Conservation (phyloP, 2,113 vertebrate species). For the Rallus limicola region DNA sequence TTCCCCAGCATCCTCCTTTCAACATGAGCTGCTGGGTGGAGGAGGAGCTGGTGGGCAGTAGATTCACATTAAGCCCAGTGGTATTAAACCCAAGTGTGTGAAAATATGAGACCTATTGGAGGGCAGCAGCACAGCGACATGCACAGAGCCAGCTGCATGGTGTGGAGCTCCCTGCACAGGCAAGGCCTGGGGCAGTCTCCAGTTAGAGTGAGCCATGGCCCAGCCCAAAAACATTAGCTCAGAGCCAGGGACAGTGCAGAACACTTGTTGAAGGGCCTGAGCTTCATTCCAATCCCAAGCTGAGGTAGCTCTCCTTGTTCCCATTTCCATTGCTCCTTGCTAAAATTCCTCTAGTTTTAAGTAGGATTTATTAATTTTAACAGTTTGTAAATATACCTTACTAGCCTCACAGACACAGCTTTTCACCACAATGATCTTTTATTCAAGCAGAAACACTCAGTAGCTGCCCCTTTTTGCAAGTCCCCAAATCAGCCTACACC, state of each 20-base stretch:
- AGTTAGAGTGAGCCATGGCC: too few species aligned
- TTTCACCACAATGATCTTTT: not conserved
- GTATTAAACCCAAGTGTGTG: not conserved
- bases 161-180: accelerated
- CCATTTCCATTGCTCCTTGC: not conserved
- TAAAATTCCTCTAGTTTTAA: not conserved
- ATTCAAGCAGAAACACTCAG: not conserved
- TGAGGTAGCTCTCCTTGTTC: not conserved
- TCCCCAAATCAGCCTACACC: not conserved
- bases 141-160: too few species aligned
- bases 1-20: not conserved
- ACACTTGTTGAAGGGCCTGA: not conserved
- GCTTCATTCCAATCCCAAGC: not conserved
- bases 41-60: not conserved
- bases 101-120: too few species aligned
- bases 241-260: not conserved
- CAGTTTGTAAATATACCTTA: not conserved
- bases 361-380: not conserved
- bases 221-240: not conserved
- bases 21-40: too few species aligned
- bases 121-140: too few species aligned
- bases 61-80: not conserved
- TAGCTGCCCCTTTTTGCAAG: not conserved
- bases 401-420: not conserved
- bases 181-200: accelerated